Evolutionary conservation across 2,113 vertebrate species (phyloP).

Genomic region (Tursiops truncatus): DNA sequence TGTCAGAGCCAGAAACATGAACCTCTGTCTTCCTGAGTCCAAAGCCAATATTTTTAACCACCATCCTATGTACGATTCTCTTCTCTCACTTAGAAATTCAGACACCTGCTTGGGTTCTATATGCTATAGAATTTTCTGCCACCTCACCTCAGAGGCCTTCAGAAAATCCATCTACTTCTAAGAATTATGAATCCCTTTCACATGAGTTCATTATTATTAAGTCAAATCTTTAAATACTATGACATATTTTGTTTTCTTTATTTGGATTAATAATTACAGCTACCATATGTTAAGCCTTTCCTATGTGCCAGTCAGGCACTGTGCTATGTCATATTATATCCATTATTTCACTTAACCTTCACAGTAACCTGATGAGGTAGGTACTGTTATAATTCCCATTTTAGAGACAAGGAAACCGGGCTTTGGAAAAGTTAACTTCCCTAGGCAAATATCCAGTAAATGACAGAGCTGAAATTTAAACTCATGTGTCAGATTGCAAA

Average conservation of each 20-base stretch:
- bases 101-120: neutral
- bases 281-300: neutral
- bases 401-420: neutral
- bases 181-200: neutral
- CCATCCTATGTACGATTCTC: neutral
- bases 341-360: neutral
- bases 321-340: neutral
- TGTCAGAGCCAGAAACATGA: neutral
- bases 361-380: neutral
- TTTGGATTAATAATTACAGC: neutral
- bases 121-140: neutral
- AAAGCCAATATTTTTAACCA: neutral
- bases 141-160: neutral
- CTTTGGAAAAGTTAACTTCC: neutral
- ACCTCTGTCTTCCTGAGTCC: neutral
- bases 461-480: neutral
- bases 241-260: neutral
- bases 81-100: neutral
- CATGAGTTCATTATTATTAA: conserved; percentile 41
- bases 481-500: neutral
- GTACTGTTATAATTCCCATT: neutral
- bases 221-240: neutral
- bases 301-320: neutral
- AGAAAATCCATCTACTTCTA: neutral
- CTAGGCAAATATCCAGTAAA: neutral